Percentiles rank a stretch among this genome's conserved stretches.
These are phyloP conservation scores for Leptinotarsa tumamoca DNA, from an alignment of 2,888 invertebrate species.

Conservation along the genomic window DNA sequence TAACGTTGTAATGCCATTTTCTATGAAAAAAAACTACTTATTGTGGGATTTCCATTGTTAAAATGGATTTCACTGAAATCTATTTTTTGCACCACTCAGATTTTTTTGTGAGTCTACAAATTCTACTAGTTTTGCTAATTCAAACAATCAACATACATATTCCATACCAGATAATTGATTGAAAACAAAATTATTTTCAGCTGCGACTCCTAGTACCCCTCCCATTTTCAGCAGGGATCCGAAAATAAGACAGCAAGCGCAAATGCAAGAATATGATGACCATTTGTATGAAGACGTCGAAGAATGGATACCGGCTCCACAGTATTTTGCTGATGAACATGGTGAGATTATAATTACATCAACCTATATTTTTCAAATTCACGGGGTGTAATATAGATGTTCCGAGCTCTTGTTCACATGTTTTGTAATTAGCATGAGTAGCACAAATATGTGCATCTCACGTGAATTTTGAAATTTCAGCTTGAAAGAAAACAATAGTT, in stretches of 20 bases:
- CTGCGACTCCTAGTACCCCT: slow-evolving; percentile 48
- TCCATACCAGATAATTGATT: not conserved
- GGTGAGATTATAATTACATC: slow-evolving; percentile 5
- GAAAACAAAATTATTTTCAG: slow-evolving; percentile 34
- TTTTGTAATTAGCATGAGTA: too few species aligned
- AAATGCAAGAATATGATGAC: slow-evolving; percentile 2
- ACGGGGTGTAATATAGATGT: too few species aligned
- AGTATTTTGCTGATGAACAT: slow-evolving; percentile 19
- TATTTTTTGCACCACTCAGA: not conserved
- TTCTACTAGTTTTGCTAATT: not conserved
- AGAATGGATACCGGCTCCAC: slow-evolving; percentile 13
- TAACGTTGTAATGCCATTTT: too few species aligned
- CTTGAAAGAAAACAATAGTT: too few species aligned
- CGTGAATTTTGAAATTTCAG: too few species aligned
- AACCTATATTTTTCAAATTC: not conserved
- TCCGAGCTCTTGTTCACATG: too few species aligned
- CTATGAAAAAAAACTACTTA: too few species aligned
- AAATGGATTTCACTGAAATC: not conserved
- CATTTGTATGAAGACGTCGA: slow-evolving; percentile 22
- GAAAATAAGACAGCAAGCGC: slow-evolving; percentile 40
- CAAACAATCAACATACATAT: not conserved
- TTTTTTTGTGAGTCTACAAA: too few species aligned
- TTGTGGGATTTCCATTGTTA: too few species aligned
- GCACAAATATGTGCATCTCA: too few species aligned
- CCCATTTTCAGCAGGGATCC: slow-evolving; percentile 51